These are phyloP conservation scores for Linyphia triangularis DNA, from an alignment of 2,888 invertebrate species.

Conservation along the genomic window DNA sequence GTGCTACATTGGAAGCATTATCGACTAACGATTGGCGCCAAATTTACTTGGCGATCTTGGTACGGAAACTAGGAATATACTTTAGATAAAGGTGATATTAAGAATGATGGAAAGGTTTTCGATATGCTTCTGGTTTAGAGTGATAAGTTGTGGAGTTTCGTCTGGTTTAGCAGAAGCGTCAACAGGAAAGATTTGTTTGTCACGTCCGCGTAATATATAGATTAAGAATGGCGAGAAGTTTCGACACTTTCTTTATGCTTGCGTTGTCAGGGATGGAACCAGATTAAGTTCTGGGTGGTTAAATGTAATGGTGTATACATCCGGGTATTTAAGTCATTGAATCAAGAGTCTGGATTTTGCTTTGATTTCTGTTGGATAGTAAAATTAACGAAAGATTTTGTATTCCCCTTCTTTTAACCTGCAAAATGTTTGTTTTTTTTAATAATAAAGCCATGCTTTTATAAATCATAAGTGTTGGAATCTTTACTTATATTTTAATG, in stretches of 20 bases:
- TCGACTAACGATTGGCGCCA: no score
- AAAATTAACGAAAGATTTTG: no score
- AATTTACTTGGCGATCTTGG: no score
- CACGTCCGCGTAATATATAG: constrained; percentile 10
- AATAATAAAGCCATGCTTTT: no score
- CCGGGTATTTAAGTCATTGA: background rate
- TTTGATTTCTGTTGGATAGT: no score
- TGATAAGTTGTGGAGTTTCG: constrained; percentile 10
- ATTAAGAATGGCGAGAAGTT: constrained; percentile 9
- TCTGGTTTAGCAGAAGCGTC: constrained; percentile 20
- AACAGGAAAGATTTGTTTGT: constrained; percentile 14
- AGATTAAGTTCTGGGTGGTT: background rate
- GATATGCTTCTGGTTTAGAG: background rate
- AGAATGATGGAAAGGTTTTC: constrained; percentile 15
- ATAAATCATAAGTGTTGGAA: no score
- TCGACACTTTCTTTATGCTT: background rate
- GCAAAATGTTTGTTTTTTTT: no score
- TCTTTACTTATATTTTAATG: no score
- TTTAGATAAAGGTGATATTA: background rate
- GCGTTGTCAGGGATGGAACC: background rate
- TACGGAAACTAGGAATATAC: no score
- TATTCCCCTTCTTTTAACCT: no score
- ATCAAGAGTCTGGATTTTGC: no score
- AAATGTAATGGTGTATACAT: background rate
- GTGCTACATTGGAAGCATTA: no score